A percentile compares a stretch with the other conserved stretches of the same genome.
phyloP scores from a whole-genome alignment of 1,140 invertebrate species.

The Araneus ventricosus region DNA sequence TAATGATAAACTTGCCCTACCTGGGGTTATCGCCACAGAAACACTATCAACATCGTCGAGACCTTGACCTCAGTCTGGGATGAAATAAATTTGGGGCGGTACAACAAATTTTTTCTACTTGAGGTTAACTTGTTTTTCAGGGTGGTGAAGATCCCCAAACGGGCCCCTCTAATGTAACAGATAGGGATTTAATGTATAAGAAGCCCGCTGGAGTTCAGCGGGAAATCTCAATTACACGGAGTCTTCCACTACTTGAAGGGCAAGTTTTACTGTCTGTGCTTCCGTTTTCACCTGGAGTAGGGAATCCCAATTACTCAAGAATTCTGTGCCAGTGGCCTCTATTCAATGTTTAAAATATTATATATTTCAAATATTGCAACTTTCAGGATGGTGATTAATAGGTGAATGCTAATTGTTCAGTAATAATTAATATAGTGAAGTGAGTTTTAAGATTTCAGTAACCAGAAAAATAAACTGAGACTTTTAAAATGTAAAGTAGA shows the following conservation, averaged over 20 bases:
- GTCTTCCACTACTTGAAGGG: not conserved
- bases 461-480: too few species aligned
- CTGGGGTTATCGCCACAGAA: not conserved
- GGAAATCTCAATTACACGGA: not conserved
- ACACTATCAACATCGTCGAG: not conserved
- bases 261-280: not conserved
- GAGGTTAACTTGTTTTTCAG: not conserved
- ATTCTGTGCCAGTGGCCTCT: too few species aligned
- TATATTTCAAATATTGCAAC: too few species aligned
- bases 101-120: not conserved
- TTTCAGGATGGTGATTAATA: too few species aligned
- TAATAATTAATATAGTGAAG: too few species aligned
- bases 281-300: not conserved
- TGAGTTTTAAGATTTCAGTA: too few species aligned
- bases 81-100: not conserved
- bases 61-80: not conserved
- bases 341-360: too few species aligned
- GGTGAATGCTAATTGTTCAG: too few species aligned
- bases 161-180: not conserved
- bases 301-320: too few species aligned
- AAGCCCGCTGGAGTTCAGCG: not conserved
- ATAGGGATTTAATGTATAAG: not conserved
- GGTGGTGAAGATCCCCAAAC: not conserved
- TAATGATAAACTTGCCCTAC: not conserved
- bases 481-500: too few species aligned